Evolutionary conservation across 2,888 invertebrate genomes (phyloP).

Genomic region (Drosophila lacicola): DNA sequence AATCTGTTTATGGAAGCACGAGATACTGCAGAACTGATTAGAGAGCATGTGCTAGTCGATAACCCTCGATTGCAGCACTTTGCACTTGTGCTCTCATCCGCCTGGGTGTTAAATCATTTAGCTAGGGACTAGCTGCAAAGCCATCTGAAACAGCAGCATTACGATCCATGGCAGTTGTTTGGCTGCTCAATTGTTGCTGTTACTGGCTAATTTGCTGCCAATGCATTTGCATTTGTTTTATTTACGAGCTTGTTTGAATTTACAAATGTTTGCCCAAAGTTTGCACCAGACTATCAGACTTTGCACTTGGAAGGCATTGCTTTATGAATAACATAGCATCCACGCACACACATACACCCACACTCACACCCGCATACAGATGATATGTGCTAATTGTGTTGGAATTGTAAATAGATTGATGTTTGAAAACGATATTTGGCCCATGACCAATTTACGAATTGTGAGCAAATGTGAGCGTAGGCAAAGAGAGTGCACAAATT

Average conservation of each 20-base stretch:
- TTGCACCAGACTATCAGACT: constrained; percentile 16
- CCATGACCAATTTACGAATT: constrained; percentile 30
- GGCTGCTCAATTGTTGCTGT: constrained; percentile 17
- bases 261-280: constrained; percentile 44
- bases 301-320: constrained; percentile 22
- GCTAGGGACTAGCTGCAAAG: constrained; percentile 7
- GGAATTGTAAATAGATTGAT: constrained; percentile 60
- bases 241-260: constrained; percentile 46
- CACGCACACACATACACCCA: background rate
- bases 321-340: constrained; percentile 50
- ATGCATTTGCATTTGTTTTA: constrained; percentile 59
- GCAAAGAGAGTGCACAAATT: constrained; percentile 18
- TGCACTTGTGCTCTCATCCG: constrained; percentile 8
- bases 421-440: constrained; percentile 24
- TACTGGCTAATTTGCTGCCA: constrained; percentile 48
- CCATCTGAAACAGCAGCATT: constrained; percentile 18
- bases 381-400: constrained; percentile 57
- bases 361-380: background rate
- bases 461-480: constrained; percentile 21
- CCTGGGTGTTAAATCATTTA: constrained; percentile 43
- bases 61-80: background rate
- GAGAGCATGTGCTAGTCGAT: constrained; percentile 1
- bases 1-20: too few species aligned
- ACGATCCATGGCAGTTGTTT: constrained; percentile 18
- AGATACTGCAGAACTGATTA: too few species aligned